A percentile compares a stretch with the other conserved stretches of the same genome.
Evolutionary conservation across 2,113 vertebrate species (phyloP).

Genomic region (Onychostoma macrolepis): DNA sequence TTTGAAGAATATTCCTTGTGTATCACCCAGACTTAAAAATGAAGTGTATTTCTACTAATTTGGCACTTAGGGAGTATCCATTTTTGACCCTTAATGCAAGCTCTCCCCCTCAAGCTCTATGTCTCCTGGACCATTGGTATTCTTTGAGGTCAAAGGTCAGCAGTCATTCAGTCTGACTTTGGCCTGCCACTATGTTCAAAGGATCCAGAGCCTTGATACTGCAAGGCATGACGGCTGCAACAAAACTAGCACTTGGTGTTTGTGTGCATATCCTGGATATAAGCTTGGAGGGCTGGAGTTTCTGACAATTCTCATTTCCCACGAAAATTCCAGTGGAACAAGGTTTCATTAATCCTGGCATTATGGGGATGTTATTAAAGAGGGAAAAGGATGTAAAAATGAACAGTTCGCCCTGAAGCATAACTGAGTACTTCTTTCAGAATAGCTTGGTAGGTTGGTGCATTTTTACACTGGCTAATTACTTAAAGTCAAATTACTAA

Average conservation of each 20-base stretch:
- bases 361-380: slow-evolving; percentile 46
- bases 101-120: background rate
- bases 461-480: background rate
- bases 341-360: slow-evolving; percentile 46
- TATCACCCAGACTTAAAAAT: background rate
- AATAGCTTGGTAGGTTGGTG: background rate
- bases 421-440: background rate
- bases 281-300: slow-evolving; percentile 2
- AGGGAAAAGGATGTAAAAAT: slow-evolving; percentile 27
- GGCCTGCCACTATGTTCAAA: slow-evolving; percentile 18
- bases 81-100: background rate
- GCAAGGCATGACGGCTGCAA: background rate
- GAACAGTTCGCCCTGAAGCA: slow-evolving; percentile 37
- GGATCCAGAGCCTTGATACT: background rate
- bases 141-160: slow-evolving; percentile 32
- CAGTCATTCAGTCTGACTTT: slow-evolving; percentile 4
- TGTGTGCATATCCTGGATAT: slow-evolving; percentile 10
- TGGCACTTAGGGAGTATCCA: background rate
- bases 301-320: slow-evolving; percentile 33
- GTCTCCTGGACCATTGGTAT: background rate
- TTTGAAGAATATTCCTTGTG: background rate
- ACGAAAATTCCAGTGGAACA: slow-evolving; percentile 43
- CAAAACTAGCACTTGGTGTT: slow-evolving; percentile 20
- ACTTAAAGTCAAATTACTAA: background rate
- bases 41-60: background rate